Evolutionary conservation across 1,140 invertebrate species (phyloP), one percentile per base, ranked within the genome.

Genomic region (Rhopalosiphum padi): DNA sequence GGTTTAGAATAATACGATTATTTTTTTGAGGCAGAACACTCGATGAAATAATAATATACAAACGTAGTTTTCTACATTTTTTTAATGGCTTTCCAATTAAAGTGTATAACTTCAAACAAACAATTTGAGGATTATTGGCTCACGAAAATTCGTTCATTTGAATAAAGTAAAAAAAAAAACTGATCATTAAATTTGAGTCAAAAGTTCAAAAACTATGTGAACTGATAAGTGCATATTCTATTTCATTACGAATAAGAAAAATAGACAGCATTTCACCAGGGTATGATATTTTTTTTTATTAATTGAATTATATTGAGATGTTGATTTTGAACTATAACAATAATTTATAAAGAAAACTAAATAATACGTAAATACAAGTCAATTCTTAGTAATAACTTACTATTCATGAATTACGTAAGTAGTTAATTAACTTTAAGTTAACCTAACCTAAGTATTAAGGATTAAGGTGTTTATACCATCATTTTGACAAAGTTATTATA

Each of bases 31-130:
- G 9, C 9, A 9, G 2, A 30, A 60, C 30, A 11, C 25, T 60
- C 55, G 30, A 11, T 9, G 18, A 82, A 37, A 82, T 22, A 37
- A 82, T 2, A 37, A 82, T 82, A 21, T 37, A 37, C n/a, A 41
- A 41, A 23, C 82, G 8, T 7, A 46, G 37, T 85, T 85, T 85
- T 30, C 30, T 25, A 60, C 4, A n/a, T 21, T 77, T 77, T 77
- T 83, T n/a, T n/a, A n/a, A 87, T 46, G 86, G 35, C 8, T 87
- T 87, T 25, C 86, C 86, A 87, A 87, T 87, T 87, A 87, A 87
- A 87, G 4, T 48, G 48, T n/a, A 46, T 2, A 25, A 30, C 25
- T 46, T 87, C 43, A 30, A 87, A 48, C 41, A 11, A 30, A 8
- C 18, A 46, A 43, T 87, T 87, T 87, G 30, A 46, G 30, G 18